phyloP scores from a whole-genome alignment of 1,140 invertebrate species.

The Drosophila micromelanica region DNA sequence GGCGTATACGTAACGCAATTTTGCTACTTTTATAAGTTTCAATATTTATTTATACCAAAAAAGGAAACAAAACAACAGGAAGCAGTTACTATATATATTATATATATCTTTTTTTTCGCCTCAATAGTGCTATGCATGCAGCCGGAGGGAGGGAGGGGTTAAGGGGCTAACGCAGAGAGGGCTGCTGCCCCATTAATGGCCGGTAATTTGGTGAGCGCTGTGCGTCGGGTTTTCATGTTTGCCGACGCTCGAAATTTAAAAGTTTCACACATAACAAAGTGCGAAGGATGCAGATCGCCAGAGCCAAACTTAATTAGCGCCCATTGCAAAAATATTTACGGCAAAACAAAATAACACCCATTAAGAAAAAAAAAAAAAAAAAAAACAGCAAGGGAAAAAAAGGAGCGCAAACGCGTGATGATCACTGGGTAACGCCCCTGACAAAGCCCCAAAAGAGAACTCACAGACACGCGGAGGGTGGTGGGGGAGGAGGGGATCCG shows the following conservation, averaged over 20 bases:
- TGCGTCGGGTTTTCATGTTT: constrained; percentile 71
- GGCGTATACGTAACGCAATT: constrained; percentile 29
- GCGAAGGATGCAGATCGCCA: constrained; percentile 71
- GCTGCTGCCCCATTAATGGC: constrained; percentile 62
- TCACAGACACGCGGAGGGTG: too few species aligned
- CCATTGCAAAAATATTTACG: constrained; percentile 83
- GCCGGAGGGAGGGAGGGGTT: neutral
- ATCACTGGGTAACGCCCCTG: constrained; percentile 83
- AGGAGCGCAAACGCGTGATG: constrained; percentile 82
- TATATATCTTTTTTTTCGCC: neutral
- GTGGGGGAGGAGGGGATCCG: too few species aligned
- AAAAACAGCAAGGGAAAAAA: constrained; percentile 7
- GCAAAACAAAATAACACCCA: constrained; percentile 83
- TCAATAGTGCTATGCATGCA: neutral
- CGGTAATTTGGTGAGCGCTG: constrained; percentile 64
- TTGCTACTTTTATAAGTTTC: constrained; percentile 27
- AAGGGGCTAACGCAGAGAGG: neutral
- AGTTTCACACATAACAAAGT: constrained; percentile 83
- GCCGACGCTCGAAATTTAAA: constrained; percentile 75
- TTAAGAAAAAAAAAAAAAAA: constrained; percentile 74
- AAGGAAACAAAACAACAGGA: neutral
- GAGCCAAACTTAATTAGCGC: constrained; percentile 78
- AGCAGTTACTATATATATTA: too few species aligned
- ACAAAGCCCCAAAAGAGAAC: constrained; percentile 58
- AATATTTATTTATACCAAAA: constrained; percentile 37